These are phyloP conservation scores for Salpingus planirostris DNA, from an alignment of 2,888 invertebrate species.

Conservation along the genomic window DNA sequence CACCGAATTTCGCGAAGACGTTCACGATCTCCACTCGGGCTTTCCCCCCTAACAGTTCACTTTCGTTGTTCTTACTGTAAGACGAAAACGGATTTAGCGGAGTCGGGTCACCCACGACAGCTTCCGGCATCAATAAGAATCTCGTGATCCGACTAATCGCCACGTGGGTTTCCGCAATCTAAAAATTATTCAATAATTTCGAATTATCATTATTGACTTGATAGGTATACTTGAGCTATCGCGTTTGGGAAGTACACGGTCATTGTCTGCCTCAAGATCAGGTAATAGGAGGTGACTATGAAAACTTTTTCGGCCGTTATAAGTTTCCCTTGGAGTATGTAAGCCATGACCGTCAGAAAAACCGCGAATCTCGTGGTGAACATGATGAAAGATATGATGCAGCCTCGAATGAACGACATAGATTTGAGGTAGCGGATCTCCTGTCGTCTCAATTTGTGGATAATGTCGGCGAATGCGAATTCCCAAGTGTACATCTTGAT, in stretches of 20 bases:
- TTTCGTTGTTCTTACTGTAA: not conserved
- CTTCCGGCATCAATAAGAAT: conserved; percentile 30
- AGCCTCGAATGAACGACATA: conserved; percentile 55
- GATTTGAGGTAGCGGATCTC: too few relatives aligned
- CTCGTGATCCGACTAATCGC: conserved; percentile 41
- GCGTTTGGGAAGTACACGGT: conserved; percentile 55
- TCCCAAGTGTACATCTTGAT: conserved; percentile 97
- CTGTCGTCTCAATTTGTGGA: conserved; percentile 47
- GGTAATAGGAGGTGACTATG: conserved; percentile 53
- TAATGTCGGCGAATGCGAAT: conserved; percentile 63
- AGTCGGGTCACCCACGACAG: conserved; percentile 29
- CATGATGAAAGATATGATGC: conserved; percentile 61
- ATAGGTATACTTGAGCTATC: conserved; percentile 40
- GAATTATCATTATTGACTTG: not conserved
- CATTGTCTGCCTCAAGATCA: conserved; percentile 52
- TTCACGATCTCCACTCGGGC: conserved; percentile 10
- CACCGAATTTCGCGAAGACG: conserved; percentile 25
- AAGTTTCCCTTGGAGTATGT: conserved; percentile 43
- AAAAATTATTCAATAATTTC: conserved; percentile 3
- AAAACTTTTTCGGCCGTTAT: conserved; percentile 43
- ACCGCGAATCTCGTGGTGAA: conserved; percentile 65
- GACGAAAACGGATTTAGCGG: conserved; percentile 24
- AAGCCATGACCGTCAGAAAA: conserved; percentile 55
- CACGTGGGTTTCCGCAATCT: conserved; percentile 49
- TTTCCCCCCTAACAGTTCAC: not conserved